Evolutionary conservation across 2,888 invertebrate genomes (phyloP).

Genomic region (Syritta pipiens): DNA sequence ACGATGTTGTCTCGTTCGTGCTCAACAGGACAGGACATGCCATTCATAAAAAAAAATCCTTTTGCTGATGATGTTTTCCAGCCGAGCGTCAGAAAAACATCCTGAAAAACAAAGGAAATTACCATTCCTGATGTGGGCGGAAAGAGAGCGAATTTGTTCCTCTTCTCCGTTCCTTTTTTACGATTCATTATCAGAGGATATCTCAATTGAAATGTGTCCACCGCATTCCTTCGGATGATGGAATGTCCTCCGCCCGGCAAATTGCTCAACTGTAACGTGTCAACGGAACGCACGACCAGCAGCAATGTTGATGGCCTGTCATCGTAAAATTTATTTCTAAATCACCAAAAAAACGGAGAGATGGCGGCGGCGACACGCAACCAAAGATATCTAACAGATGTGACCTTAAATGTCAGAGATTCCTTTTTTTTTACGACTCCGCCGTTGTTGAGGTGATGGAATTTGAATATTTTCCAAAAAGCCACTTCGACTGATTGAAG

Average conservation of each 20-base stretch:
- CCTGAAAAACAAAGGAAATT: too few relatives aligned
- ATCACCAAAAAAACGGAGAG: conserved; percentile 10
- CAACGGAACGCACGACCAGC: conserved; percentile 18
- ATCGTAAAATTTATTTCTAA: conserved; percentile 34
- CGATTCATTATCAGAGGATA: too few relatives aligned
- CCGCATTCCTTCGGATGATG: too few relatives aligned
- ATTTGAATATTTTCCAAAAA: too few relatives aligned
- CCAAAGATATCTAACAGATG: conserved; percentile 19
- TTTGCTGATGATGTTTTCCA: conserved; percentile 1
- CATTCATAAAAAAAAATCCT: too few relatives aligned
- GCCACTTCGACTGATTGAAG: conserved; percentile 13
- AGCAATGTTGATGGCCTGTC: conserved; percentile 21
- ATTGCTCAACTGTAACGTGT: conserved; percentile 24
- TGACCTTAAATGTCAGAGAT: conserved; percentile 15
- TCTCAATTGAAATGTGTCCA: conserved; percentile 28
- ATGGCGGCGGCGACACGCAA: conserved; percentile 2
- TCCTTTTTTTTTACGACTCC: neutral
- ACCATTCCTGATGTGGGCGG: neutral
- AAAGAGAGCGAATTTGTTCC: too few relatives aligned
- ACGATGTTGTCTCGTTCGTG: conserved; percentile 12
- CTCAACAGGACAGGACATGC: conserved; percentile 25
- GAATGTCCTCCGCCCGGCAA: neutral
- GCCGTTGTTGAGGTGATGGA: too few relatives aligned
- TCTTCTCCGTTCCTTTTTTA: too few relatives aligned
- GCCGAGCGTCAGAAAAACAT: neutral